A percentile compares a stretch with the other conserved stretches of the same genome.
Conservation (phyloP, 2,113 vertebrate species). For the Microtus richardsoni region DNA sequence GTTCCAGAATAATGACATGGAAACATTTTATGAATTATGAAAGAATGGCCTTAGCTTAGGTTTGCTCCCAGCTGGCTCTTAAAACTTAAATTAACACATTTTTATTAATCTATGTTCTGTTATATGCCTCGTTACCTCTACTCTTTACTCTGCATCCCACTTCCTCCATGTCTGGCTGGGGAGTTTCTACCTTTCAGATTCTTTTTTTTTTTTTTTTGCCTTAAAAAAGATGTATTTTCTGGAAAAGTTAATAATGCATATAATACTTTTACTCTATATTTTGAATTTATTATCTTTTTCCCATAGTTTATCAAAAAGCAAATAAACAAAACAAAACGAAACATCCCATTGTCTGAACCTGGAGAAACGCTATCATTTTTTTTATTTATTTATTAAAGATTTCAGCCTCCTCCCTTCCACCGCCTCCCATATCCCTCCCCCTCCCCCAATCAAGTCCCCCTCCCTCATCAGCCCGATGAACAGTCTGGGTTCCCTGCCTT, state of each 20-base stretch:
- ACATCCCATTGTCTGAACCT: not conserved
- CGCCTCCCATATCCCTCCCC: too few relatives aligned
- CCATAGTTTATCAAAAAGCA: not conserved
- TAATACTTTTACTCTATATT: not conserved
- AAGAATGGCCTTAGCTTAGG: not conserved
- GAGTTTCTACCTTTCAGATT: not conserved
- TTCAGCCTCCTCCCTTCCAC: too few relatives aligned
- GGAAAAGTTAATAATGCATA: conserved; percentile 20
- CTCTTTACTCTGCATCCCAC: not conserved
- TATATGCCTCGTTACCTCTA: not conserved
- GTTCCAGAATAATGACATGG: not conserved
- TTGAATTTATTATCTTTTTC: conserved; percentile 8
- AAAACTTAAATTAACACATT: not conserved
- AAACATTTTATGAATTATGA: not conserved
- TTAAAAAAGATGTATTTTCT: conserved; percentile 40
- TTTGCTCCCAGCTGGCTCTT: not conserved
- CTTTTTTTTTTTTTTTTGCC: not conserved
- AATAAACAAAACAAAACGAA: not conserved
- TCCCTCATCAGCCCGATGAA: too few relatives aligned
- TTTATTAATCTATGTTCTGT: not conserved
- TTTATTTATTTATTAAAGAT: not conserved
- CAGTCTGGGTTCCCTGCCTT: too few relatives aligned
- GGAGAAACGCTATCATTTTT: not conserved
- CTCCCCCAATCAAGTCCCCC: too few relatives aligned
- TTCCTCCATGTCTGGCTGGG: not conserved